Evolutionary conservation across 2,797 vertebrate genomes (phyloP), one percentile per base, ranked within the genome.

Genomic region (Strix occidentalis): DNA sequence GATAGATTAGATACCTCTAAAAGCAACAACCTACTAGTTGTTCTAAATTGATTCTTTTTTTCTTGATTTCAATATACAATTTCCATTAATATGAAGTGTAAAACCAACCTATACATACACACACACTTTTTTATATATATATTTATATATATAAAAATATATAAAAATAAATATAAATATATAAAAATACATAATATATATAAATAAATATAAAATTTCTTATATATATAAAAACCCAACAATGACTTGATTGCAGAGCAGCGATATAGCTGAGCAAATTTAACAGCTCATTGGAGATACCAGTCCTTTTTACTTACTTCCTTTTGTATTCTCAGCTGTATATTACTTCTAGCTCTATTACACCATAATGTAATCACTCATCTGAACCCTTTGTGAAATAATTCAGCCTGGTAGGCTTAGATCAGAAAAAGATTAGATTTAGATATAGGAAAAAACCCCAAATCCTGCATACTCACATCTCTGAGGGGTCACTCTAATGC

Each of bases 211-310:
- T 43, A 43, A 43, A 16, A 43, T 16, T 43, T 43, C 16, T 43
- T 43, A 16, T 43, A 43, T 43, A 16, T 43, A 43, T 43, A 43
- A 45, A 45, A 45, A 45, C 7, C 43, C 43, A 45, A 18, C 43
- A 45, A 45, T 45, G 16, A 60, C 10, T 7, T 1, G 0, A 3
- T 29, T 90, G 6, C 14, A 45, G 14, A 61, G 18, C 0, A 1
- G 10, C 46, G 10, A 48, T 10, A 12, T 5, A 70, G 56, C 37
- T 87, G 39, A 78, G 24, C 14, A 92, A 75, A 90, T 78, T 11
- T 65, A 61, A 17, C 13, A 69, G 31, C 16, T 92, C 21, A n/a
- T 8, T 46, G 20, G 17, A 31, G 8, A 43, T 29, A 43, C 4
- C 19, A 53, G 9, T 24, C 28, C 4, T 16, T 79, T 88, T 88